A percentile compares a stretch with the other conserved stretches of the same genome.
phyloP scores from a whole-genome alignment of 2,113 vertebrate species.

The Sakesphorus luctuosus region DNA sequence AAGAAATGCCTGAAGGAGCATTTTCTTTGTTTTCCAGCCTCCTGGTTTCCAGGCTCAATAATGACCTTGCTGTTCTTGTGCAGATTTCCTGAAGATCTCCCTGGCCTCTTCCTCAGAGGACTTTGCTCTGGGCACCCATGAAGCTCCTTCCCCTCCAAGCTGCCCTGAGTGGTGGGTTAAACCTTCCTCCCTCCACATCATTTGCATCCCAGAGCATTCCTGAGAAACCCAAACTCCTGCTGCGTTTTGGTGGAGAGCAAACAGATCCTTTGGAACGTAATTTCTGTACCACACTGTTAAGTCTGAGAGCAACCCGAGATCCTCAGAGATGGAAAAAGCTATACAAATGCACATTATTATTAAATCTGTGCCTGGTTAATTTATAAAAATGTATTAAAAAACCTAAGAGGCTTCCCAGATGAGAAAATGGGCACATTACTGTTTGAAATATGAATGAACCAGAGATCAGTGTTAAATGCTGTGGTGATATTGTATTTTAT shows the following conservation, averaged over 20 bases:
- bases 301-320: not conserved
- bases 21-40: not conserved
- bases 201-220: not conserved
- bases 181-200: rapidly evolving
- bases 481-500: conserved; percentile 19
- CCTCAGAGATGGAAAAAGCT: not conserved
- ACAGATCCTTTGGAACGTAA: not conserved
- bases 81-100: not conserved
- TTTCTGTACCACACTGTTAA: not conserved
- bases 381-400: conserved; percentile 59
- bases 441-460: conserved; percentile 63
- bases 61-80: not conserved
- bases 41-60: not conserved
- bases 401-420: conserved; percentile 33
- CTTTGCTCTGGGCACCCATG: not conserved
- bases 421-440: conserved; percentile 59
- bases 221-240: not conserved
- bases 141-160: not conserved
- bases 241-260: not conserved
- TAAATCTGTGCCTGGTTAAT: conserved; percentile 66
- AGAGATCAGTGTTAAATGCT: conserved; percentile 49
- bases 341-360: conserved; percentile 29
- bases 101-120: not conserved
- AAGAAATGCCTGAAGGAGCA: rapidly evolving
- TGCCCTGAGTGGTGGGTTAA: rapidly evolving